Conservation (phyloP, 2,888 invertebrate species). For the Tenthredo distinguenda region DNA sequence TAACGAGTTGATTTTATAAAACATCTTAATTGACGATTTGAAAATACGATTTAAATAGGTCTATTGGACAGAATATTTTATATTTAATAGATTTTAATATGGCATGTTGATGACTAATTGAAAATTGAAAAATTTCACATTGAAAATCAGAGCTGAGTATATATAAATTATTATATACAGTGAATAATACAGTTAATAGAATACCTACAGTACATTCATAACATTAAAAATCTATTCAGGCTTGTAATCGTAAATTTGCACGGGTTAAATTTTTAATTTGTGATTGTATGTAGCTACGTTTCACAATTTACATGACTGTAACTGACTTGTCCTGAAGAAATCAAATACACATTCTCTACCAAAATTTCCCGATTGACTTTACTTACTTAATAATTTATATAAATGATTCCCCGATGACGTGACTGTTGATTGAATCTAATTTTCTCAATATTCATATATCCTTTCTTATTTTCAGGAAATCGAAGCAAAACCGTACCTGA, state of each 20-base stretch:
- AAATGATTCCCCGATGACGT: conserved; percentile 1
- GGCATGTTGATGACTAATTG: conserved; percentile 15
- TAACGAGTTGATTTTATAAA: conserved; percentile 10
- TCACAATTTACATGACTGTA: conserved; percentile 67
- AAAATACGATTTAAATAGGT: conserved; percentile 13
- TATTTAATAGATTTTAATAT: conserved; percentile 38
- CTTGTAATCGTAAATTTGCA: conserved; percentile 18
- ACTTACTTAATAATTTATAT: conserved; percentile 61
- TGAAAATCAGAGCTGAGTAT: conserved; percentile 26
- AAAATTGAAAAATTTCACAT: not conserved
- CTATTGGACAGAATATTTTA: conserved; percentile 32
- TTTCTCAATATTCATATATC: conserved; percentile 50
- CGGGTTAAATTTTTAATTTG: conserved; percentile 63
- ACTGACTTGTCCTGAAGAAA: conserved; percentile 71
- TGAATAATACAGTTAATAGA: not conserved
- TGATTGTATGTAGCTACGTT: conserved; percentile 69
- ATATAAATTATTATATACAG: conserved; percentile 4
- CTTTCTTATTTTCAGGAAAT: conserved; percentile 71
- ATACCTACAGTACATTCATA: not conserved
- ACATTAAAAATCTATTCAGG: conserved; percentile 16
- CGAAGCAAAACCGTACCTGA: conserved; percentile 71
- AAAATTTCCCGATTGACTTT: conserved; percentile 66
- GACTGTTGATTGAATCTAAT: conserved; percentile 10
- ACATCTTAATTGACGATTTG: conserved; percentile 15
- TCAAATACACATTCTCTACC: conserved; percentile 71